Conservation (phyloP, 2,888 invertebrate species). For the Timema podura region DNA sequence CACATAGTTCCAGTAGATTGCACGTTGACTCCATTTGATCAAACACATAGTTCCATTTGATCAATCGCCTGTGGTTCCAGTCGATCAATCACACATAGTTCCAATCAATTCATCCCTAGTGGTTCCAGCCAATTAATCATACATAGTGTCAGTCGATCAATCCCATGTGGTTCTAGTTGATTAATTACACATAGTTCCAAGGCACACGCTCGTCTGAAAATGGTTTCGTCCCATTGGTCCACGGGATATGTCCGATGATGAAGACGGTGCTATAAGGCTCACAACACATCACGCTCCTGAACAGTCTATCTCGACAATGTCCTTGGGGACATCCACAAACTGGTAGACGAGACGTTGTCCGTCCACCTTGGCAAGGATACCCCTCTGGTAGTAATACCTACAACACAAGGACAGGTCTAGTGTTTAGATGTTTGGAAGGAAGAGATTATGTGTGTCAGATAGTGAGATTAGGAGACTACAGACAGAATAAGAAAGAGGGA, state of each 20-base stretch:
- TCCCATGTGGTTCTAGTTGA: too few species aligned
- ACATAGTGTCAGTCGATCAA: too few species aligned
- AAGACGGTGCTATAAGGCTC: constrained; percentile 10
- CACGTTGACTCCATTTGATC: too few species aligned
- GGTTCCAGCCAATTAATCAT: too few species aligned
- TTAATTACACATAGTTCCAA: background rate
- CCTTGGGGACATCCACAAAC: constrained; percentile 98
- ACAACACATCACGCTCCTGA: constrained; percentile 66
- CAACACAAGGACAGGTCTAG: constrained; percentile 23
- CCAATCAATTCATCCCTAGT: too few species aligned
- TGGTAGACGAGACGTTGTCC: constrained; percentile 98
- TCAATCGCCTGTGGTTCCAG: too few species aligned
- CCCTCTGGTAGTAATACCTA: constrained; percentile 96
- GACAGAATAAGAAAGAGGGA: too few species aligned
- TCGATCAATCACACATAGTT: too few species aligned
- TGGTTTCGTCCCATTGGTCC: constrained; percentile 4
- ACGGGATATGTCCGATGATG: constrained; percentile 25
- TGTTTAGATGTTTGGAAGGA: background rate
- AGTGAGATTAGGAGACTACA: background rate
- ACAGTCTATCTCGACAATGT: constrained; percentile 96
- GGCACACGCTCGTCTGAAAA: constrained; percentile 17
- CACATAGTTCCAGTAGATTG: too few species aligned
- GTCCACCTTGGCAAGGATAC: constrained; percentile 98
- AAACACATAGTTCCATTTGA: too few species aligned
- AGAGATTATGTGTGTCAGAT: background rate